Evolutionary conservation across 1,140 invertebrate genomes (phyloP), one percentile per base, ranked within the genome.

Genomic region (Brachionus asplanchnoidis): DNA sequence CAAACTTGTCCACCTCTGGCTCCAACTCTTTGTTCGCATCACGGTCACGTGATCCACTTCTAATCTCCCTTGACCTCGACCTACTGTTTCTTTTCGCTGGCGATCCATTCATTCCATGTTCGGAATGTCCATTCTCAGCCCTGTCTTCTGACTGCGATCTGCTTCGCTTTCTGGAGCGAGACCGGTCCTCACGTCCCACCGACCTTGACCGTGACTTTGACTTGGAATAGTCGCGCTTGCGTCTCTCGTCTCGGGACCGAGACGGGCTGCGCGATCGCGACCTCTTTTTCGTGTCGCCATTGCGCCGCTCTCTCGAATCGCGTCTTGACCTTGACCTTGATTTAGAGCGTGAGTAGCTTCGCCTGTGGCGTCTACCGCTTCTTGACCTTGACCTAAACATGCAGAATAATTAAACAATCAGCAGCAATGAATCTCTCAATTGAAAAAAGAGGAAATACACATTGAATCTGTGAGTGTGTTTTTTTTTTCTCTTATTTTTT

Each of bases 191-290:
- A 20, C 36, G 17, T 75, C 8, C 2, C 40, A 17, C 12, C 20
- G 70, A 75, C 40, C 36, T 75, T 12, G 73, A 77, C 44, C 42
- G 50, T 1, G 73, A 46, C 44, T 44, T 77, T 77, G 73, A 77
- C 28, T 36, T 73, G 4, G 68, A 73, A 2, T 44, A 9, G 28
- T 73, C 68, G 11, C 68, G 68, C 28, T 28, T 73, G 9, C 32
- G 28, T 3, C 68, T 32, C 23, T 73, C 68, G n/a, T 73, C 68
- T 42, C 68, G 42, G 28, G 68, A 73, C 1, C 68, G 68, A 40
- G 68, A 73, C 17, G 32, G 28, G n/a, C 28, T 40, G 28, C 32
- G 28, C n/a, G 68, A 73, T 1, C 68, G 68, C 14, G 68, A 40
- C 11, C 68, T 11, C 32, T 73, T 73, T 44, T 20, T 36, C 36